Conservation (phyloP, 2,113 vertebrate species). For the Craseonycteris thonglongyai region DNA sequence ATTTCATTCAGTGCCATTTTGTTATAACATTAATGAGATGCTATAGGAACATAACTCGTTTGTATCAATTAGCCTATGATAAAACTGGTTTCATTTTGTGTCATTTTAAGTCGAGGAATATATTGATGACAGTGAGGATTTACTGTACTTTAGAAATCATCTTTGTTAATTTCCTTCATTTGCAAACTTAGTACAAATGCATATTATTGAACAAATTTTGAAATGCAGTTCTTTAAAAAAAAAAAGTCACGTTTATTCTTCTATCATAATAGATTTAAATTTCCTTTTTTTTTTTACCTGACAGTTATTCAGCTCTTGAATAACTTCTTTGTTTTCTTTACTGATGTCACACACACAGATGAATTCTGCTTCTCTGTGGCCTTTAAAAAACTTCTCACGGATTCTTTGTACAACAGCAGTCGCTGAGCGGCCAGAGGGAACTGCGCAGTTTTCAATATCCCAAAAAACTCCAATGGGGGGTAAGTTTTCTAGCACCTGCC, state of each 20-base stretch:
- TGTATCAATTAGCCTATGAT: neutral
- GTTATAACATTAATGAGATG: neutral
- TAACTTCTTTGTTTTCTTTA: slow-evolving; percentile 98
- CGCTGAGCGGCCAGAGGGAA: slow-evolving; percentile 94
- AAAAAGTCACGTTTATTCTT: neutral
- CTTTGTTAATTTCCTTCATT: neutral
- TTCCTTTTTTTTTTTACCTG: slow-evolving; percentile 85
- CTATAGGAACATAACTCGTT: neutral
- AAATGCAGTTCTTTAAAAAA: neutral
- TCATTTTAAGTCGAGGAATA: neutral
- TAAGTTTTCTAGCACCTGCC: slow-evolving; percentile 88
- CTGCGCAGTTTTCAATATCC: slow-evolving; percentile 98
- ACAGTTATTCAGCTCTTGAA: slow-evolving; percentile 98
- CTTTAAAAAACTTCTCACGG: slow-evolving; percentile 93
- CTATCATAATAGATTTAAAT: neutral
- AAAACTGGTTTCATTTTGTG: neutral
- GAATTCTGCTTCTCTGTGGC: slow-evolving; percentile 97
- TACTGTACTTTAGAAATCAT: neutral
- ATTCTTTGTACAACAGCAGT: slow-evolving; percentile 92
- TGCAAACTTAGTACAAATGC: neutral
- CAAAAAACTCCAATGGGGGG: slow-evolving; percentile 98
- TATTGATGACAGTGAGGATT: neutral
- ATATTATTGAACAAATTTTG: neutral
- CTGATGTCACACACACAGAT: slow-evolving; percentile 99
- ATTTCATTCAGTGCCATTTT: neutral